Base-by-base conservation (phyloP, 2,888 invertebrate species). In the Scotopteryx bipunctaria region DNA sequence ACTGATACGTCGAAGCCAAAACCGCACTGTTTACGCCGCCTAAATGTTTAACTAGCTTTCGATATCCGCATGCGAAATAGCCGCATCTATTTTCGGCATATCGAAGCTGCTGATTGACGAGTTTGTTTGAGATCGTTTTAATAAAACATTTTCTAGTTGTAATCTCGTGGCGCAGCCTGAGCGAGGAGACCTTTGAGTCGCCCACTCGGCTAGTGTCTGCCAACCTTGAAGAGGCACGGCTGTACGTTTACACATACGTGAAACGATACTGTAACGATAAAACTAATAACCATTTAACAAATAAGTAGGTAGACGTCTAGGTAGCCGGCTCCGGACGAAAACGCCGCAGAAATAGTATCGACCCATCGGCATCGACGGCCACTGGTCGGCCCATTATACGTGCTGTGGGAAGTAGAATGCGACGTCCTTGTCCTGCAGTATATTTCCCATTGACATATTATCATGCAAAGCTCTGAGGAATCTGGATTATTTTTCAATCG, bases 271-370 rank as follows among this genome's bases (percentile, higher is more conserved):
- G 59, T 65, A 61, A 49, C 49, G 55, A 56, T 67, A 52, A 64
- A 69, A 63, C 59, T 59, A 67, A 63, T 66, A 57, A 67, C 49
- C 54, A 53, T 55, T 53, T 55, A 50, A 44, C 48, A 49, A 54
- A 48, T 46, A 59, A 55, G 45, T 36, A 50, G n/a, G n/a, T 27
- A 27, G 1, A 4, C 53, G 46, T 32, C 55, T 40, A 44, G 52
- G 37, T 38, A 49, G 52, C 55, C 55, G 50, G 58, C 40, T 42
- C 32, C 50, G 61, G 78, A 78, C 79, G 75, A 81, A 78, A 81
- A 80, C 71, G 81, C 81, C 81, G 86, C 86, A 83, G 84, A 86
- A 86, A 81, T 81, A 81, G 29, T 89, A 88, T 89, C 89, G 89
- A 88, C 86, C 88, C 78, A 79, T 67, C 64, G 73, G 59, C 49